Base-by-base conservation (phyloP, 2,113 vertebrate species). In the Calidris pygmaea region DNA sequence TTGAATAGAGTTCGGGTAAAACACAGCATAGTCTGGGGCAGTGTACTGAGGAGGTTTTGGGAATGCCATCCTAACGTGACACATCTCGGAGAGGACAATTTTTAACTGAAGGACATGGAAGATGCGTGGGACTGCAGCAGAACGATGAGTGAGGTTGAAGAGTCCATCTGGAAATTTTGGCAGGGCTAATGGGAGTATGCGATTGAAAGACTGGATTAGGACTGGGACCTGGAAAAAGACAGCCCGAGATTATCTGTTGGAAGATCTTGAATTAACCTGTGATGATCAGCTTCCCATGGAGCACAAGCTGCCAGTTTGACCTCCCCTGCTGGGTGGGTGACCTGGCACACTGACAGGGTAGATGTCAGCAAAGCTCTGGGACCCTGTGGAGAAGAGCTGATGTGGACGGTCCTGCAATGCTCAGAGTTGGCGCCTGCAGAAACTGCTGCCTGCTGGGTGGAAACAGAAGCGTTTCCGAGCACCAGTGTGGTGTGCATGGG, bases 331-430 rank as follows among this genome's bases (percentile, higher is more conserved):
- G 71, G 24, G 35, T 76, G 18, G 52, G 43, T 37, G 56, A 34
- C 20, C 22, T 0, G 0, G 70, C 17, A 15, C 1, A 0, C 17
- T 39, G 70, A 22, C 0, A 0, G 37, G 35, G 16, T 23, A 14
- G 39, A 2, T 43, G 41, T 6, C 58, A 70, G 37, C n/a, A 52
- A 4, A 71, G 48, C 55, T 45, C 34, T 24, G 82, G 55, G 24
- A 8, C 45, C 50, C 71, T 7, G 14, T 0, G 0, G 59, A 26
- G n/a, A 74, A 50, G 24, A 68, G 67, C 23, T 12, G 71, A 3
- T 12, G 37, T 2, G 6, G 35, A 73, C 19, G 22, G 21, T 34
- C 53, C 85, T 75, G 87, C 50, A 50, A 81, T 6, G 60, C 73
- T 35, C 3, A 1, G 68, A 8, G 19, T 3, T 50, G 30, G 56